Evolutionary conservation across 2,888 invertebrate genomes (phyloP).

Genomic region (Dryomyza anilis): DNA sequence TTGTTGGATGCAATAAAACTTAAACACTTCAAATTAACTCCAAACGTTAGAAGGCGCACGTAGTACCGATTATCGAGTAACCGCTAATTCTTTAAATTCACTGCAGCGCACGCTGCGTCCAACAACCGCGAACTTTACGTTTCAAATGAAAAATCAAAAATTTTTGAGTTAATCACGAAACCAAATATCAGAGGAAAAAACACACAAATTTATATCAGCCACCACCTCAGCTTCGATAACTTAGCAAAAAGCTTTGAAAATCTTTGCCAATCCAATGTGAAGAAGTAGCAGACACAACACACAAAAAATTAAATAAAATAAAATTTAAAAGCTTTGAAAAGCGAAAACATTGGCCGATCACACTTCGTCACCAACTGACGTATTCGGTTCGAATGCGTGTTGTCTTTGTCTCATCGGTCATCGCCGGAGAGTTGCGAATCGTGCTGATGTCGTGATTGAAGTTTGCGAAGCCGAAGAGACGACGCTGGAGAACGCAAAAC

Average conservation of each 20-base stretch:
- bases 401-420: slow-evolving; percentile 8
- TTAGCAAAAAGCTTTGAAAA: background rate
- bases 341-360: slow-evolving; percentile 17
- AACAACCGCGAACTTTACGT: slow-evolving; percentile 14
- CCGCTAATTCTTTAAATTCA: background rate
- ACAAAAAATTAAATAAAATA: no score
- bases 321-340: slow-evolving; percentile 5
- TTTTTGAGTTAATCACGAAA: slow-evolving; percentile 9
- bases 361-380: slow-evolving; percentile 11
- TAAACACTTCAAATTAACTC: background rate
- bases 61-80: slow-evolving; percentile 16
- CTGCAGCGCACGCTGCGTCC: slow-evolving; percentile 11
- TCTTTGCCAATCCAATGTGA: background rate
- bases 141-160: slow-evolving; percentile 24
- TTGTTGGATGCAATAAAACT: no score
- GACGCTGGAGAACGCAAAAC: no score
- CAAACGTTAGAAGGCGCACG: background rate
- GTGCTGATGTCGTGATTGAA: no score
- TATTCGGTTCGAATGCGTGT: background rate
- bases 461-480: no score
- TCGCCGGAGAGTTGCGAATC: background rate
- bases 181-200: background rate
- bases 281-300: background rate
- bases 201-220: slow-evolving; percentile 7
- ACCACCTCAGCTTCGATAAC: background rate